Conservation (phyloP, 2,888 invertebrate species). For the Atherix ibis region DNA sequence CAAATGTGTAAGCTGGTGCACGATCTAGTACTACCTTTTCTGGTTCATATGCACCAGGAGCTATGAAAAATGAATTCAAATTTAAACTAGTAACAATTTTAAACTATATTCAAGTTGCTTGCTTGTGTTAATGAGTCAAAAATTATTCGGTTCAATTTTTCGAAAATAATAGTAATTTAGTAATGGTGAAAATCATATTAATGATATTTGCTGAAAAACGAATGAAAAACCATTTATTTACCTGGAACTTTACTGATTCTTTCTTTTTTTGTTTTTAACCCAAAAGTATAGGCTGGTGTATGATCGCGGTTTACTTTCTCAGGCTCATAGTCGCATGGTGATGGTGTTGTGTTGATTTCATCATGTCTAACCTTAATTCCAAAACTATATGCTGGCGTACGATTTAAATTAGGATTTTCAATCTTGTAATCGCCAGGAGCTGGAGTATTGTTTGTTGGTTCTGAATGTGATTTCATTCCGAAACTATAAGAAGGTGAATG, state of each 20-base stretch:
- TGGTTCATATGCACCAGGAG: constrained; percentile 35
- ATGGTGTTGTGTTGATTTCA: constrained; percentile 39
- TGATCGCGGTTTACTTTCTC: constrained; percentile 37
- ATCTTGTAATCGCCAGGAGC: constrained; percentile 42
- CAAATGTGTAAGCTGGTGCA: constrained; percentile 37
- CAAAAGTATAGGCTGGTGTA: constrained; percentile 37
- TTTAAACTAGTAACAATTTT: background rate
- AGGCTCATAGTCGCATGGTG: constrained; percentile 37
- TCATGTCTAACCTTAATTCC: constrained; percentile 37
- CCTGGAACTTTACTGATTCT: constrained; percentile 25
- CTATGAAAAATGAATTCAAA: constrained; percentile 27
- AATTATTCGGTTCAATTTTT: background rate
- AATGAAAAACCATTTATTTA: constrained; percentile 21
- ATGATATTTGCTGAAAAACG: background rate
- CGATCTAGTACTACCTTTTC: constrained; percentile 26
- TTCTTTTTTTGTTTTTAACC: constrained; percentile 30
- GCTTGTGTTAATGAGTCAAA: too few species aligned
- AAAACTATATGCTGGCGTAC: constrained; percentile 42
- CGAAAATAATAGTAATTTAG: background rate
- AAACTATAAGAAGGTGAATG: constrained; percentile 37
- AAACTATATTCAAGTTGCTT: background rate
- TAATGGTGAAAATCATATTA: constrained; percentile 7
- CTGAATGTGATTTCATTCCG: constrained; percentile 35
- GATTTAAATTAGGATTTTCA: constrained; percentile 29
- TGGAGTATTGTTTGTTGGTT: constrained; percentile 37